A percentile compares a stretch with the other conserved stretches of the same genome.
These are phyloP conservation scores for Oreocharis arfaki DNA, from an alignment of 2,113 vertebrate species.

Conservation along the genomic window DNA sequence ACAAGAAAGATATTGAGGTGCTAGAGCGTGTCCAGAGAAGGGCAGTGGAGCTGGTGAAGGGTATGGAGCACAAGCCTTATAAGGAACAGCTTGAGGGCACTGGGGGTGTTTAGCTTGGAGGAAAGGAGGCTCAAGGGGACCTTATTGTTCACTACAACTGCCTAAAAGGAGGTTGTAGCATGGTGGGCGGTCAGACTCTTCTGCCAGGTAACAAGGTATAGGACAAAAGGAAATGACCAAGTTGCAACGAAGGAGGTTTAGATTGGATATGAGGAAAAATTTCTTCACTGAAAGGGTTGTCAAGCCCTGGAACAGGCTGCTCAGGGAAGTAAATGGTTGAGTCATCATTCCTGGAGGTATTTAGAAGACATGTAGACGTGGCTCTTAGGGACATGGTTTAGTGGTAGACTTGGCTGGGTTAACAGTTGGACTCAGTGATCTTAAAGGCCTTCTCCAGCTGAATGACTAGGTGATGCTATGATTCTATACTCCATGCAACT, in stretches of 20 bases:
- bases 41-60: neutral
- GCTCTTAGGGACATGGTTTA: neutral
- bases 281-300: neutral
- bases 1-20: neutral
- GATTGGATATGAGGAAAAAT: neutral
- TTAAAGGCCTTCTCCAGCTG: neutral
- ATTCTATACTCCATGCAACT: neutral
- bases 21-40: neutral
- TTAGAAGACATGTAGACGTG: neutral
- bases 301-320: neutral
- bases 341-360: neutral
- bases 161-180: fast-evolving
- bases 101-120: too few species aligned
- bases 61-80: neutral
- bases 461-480: neutral
- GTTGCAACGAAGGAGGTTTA: neutral
- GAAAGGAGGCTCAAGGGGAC: neutral
- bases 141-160: neutral
- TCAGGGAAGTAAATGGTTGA: neutral
- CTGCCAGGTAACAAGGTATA: neutral
- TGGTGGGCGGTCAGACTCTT: neutral
- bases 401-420: neutral
- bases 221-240: neutral
- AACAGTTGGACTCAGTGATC: neutral
- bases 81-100: neutral